Conservation (phyloP, 2,797 vertebrate genomes). For the Lacerta bilineata region DNA sequence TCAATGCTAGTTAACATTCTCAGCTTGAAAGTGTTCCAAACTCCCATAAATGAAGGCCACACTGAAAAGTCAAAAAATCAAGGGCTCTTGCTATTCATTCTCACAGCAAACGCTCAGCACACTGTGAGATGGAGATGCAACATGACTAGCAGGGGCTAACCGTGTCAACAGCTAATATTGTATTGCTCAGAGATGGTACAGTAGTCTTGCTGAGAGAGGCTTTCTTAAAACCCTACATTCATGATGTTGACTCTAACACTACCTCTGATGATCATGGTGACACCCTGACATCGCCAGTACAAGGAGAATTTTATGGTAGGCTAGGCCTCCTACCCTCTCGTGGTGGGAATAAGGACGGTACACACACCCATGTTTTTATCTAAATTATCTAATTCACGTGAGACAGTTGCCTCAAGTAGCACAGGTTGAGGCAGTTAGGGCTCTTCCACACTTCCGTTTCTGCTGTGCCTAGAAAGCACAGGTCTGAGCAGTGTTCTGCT, state of each 20-base stretch:
- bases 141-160: accelerated
- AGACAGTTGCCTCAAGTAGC: background rate
- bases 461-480: no score
- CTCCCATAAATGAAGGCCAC: background rate
- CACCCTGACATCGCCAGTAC: background rate
- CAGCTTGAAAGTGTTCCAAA: background rate
- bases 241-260: no score
- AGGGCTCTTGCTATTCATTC: background rate
- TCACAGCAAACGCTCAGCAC: background rate
- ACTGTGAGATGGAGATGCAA: background rate
- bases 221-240: background rate
- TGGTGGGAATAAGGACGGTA: background rate
- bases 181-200: accelerated
- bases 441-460: no score
- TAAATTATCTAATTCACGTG: background rate
- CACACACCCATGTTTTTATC: background rate
- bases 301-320: background rate
- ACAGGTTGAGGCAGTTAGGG: background rate
- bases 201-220: accelerated
- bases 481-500: no score
- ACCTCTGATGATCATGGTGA: background rate
- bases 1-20: background rate
- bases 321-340: no score
- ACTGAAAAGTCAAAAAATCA: background rate
- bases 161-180: background rate